Evolutionary conservation across 53 echinoderm and acorn worm genomes (phyloP).

Genomic region (Mesocentrotus franciscanus): DNA sequence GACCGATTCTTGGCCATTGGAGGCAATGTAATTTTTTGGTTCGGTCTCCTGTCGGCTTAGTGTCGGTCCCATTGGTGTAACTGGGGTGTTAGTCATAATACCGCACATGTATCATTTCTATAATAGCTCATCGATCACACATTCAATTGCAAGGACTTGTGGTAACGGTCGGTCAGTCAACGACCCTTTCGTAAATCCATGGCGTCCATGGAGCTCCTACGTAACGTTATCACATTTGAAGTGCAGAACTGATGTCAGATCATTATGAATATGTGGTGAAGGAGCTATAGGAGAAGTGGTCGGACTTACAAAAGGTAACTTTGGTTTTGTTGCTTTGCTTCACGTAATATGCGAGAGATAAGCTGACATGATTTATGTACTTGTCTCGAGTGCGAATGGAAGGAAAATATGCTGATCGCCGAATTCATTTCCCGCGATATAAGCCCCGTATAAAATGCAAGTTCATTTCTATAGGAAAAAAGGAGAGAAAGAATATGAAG

Average conservation of each 20-base stretch:
- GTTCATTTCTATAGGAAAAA: background rate
- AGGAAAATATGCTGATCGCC: background rate
- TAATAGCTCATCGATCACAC: slow-evolving; percentile 12
- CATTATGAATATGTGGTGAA: background rate
- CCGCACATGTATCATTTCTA: slow-evolving; percentile 16
- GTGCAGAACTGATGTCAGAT: background rate
- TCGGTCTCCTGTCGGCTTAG: background rate
- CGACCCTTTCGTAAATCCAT: slow-evolving; percentile 21
- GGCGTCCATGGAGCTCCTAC: background rate
- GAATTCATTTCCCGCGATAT: background rate
- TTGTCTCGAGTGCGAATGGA: background rate
- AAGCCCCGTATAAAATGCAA: background rate
- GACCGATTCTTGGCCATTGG: background rate
- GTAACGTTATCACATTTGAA: background rate
- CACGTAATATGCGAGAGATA: background rate
- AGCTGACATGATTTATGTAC: background rate
- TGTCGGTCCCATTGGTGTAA: background rate
- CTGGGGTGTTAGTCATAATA: background rate
- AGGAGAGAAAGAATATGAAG: background rate
- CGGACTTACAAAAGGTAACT: background rate
- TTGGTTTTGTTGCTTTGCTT: background rate
- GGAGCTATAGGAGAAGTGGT: background rate
- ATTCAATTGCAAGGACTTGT: background rate
- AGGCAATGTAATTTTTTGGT: too few species aligned
- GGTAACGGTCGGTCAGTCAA: slow-evolving; percentile 42